These are phyloP conservation scores for Timandra comae DNA, from an alignment of 2,888 invertebrate species.

Conservation along the genomic window DNA sequence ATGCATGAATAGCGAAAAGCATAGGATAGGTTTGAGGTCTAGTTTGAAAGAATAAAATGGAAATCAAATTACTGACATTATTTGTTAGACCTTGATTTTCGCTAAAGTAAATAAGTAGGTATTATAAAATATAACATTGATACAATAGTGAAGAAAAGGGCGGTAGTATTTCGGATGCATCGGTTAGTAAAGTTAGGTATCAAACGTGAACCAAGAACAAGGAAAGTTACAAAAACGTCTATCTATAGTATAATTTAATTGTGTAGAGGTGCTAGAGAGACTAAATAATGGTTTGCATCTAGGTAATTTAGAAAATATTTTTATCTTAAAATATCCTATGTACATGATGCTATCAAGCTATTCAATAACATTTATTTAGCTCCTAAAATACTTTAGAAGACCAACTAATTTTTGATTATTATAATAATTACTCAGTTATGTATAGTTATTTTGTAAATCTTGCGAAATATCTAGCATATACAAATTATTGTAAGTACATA, in stretches of 20 bases:
- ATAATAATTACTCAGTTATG: conserved; percentile 5
- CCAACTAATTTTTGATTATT: conserved; percentile 1
- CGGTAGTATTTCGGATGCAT: conserved; percentile 70
- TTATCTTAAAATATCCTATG: conserved; percentile 26
- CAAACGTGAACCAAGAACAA: conserved; percentile 28
- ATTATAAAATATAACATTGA: conserved; percentile 59
- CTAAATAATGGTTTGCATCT: conserved; percentile 48
- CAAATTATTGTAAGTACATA: neutral
- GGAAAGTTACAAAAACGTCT: conserved; percentile 31
- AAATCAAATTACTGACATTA: conserved; percentile 2
- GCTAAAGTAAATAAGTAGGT: conserved; percentile 30
- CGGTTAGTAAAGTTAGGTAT: conserved; percentile 46
- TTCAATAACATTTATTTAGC: conserved; percentile 18
- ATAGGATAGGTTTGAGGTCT: conserved; percentile 15
- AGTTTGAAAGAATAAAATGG: conserved; percentile 9
- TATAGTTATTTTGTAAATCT: no score
- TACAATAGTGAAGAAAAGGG: conserved; percentile 75
- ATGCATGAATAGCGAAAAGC: conserved; percentile 26
- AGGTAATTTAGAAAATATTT: conserved; percentile 25
- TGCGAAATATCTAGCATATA: neutral
- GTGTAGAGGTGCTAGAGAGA: conserved; percentile 46
- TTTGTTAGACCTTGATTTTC: conserved; percentile 25
- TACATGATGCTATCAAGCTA: conserved; percentile 20
- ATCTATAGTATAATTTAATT: conserved; percentile 30
- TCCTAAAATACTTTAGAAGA: no score